These are phyloP conservation scores for Ara ararauna DNA, from an alignment of 2,797 vertebrate genomes.

Conservation along the genomic window DNA sequence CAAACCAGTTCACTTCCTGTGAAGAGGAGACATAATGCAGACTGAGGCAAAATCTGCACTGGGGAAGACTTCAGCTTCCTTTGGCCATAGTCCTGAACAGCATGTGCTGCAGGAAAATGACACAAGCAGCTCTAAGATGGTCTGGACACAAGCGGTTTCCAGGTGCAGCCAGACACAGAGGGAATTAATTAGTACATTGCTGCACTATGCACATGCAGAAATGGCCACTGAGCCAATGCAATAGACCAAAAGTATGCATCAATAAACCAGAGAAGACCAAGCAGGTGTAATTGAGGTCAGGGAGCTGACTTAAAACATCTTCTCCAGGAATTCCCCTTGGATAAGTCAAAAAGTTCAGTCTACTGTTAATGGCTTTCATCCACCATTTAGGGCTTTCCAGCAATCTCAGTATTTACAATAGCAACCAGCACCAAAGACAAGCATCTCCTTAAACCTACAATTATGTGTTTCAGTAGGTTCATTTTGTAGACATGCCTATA, in stretches of 20 bases:
- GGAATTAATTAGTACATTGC: background rate
- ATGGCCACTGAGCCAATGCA: background rate
- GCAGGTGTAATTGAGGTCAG: background rate
- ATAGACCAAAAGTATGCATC: background rate
- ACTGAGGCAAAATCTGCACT: background rate
- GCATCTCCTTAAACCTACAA: background rate
- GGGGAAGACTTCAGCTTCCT: background rate
- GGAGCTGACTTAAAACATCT: background rate
- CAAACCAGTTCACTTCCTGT: background rate
- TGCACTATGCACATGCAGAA: background rate
- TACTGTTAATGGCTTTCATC: background rate
- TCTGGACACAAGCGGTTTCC: background rate
- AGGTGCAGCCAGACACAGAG: background rate
- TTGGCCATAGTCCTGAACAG: background rate
- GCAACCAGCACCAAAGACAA: background rate
- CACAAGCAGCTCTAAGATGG: background rate
- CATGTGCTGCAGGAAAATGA: background rate
- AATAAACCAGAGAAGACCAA: background rate
- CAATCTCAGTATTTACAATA: background rate
- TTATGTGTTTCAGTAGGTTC: background rate
- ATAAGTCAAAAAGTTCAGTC: background rate
- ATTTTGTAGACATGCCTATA: background rate
- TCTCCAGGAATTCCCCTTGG: background rate
- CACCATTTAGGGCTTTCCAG: background rate
- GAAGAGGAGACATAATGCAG: background rate